These are phyloP conservation scores for Hydroisotoma schaefferi DNA, from an alignment of 2,888 invertebrate genomes.

Conservation along the genomic window DNA sequence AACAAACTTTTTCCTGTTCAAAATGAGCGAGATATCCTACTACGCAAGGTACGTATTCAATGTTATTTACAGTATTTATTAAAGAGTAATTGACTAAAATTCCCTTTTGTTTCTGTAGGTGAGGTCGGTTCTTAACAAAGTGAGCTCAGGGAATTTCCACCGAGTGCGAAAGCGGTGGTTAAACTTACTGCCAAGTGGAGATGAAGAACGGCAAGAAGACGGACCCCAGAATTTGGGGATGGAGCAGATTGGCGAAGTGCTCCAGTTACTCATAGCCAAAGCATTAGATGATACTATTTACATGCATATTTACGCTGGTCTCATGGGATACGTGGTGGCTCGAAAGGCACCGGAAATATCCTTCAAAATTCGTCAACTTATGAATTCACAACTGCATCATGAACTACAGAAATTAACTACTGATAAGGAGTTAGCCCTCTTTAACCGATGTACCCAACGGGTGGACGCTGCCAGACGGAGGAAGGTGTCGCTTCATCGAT, in stretches of 20 bases:
- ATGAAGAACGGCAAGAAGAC: slow-evolving; percentile 18
- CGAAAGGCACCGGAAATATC: slow-evolving; percentile 30
- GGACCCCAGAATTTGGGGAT: slow-evolving; percentile 6
- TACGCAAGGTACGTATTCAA: slow-evolving; percentile 43
- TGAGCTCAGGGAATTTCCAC: slow-evolving; percentile 45
- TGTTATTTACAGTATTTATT: too few relatives aligned
- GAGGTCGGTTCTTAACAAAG: slow-evolving; percentile 48
- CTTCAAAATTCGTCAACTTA: slow-evolving; percentile 33
- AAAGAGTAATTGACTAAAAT: background rate
- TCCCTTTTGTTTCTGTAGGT: slow-evolving; percentile 15
- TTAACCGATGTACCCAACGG: slow-evolving; percentile 33
- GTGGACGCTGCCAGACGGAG: slow-evolving; percentile 39
- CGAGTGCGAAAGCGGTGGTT: slow-evolving; percentile 42
- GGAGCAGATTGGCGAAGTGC: slow-evolving; percentile 36
- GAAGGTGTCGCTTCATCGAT: slow-evolving; percentile 45
- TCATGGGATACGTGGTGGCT: slow-evolving; percentile 38
- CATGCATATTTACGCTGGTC: slow-evolving; percentile 46
- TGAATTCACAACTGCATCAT: slow-evolving; percentile 43
- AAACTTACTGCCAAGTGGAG: slow-evolving; percentile 36
- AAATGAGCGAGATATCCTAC: slow-evolving; percentile 43
- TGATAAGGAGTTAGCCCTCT: slow-evolving; percentile 44
- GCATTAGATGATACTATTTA: slow-evolving; percentile 46
- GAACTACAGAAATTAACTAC: slow-evolving; percentile 42
- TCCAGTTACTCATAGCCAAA: slow-evolving; percentile 42
- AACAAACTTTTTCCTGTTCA: slow-evolving; percentile 42